phyloP scores from a whole-genome alignment of 1,140 invertebrate species.

The Asbolus verrucosus region DNA sequence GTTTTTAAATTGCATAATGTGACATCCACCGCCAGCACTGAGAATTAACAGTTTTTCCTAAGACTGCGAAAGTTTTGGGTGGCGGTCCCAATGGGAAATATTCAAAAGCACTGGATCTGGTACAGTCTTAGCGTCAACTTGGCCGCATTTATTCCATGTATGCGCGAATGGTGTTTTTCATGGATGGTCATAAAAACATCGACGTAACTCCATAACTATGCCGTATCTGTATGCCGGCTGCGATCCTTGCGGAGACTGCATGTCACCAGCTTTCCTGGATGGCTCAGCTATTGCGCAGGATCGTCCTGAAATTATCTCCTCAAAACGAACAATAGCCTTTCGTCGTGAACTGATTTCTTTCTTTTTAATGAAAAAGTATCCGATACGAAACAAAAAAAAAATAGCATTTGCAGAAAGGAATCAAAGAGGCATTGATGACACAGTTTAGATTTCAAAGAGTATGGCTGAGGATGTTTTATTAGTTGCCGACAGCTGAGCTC shows the following conservation, averaged over 20 bases:
- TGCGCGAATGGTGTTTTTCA: background rate
- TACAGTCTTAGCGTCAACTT: background rate
- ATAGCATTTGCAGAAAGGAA: constrained; percentile 31
- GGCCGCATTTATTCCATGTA: background rate
- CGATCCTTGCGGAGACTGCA: constrained; percentile 41
- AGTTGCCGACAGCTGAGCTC: constrained; percentile 38
- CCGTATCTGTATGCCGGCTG: constrained; percentile 20
- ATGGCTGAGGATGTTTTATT: constrained; percentile 35
- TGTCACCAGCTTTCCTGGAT: constrained; percentile 28
- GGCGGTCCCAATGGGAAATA: background rate
- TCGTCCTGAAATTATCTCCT: constrained; percentile 34
- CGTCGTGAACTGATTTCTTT: constrained; percentile 26
- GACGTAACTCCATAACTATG: constrained; percentile 6
- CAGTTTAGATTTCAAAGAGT: constrained; percentile 43
- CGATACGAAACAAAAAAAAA: constrained; percentile 37
- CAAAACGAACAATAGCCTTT: constrained; percentile 35
- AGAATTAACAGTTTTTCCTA: constrained; percentile 14
- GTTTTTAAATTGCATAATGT: too few relatives aligned
- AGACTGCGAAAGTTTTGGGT: background rate
- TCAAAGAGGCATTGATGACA: constrained; percentile 39
- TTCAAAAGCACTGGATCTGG: constrained; percentile 10
- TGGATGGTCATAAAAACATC: constrained; percentile 15
- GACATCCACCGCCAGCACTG: constrained; percentile 9
- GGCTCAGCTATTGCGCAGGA: constrained; percentile 28
- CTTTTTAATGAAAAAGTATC: constrained; percentile 42